phyloP scores from a whole-genome alignment of 1,140 invertebrate species.

The Heliconius himera region DNA sequence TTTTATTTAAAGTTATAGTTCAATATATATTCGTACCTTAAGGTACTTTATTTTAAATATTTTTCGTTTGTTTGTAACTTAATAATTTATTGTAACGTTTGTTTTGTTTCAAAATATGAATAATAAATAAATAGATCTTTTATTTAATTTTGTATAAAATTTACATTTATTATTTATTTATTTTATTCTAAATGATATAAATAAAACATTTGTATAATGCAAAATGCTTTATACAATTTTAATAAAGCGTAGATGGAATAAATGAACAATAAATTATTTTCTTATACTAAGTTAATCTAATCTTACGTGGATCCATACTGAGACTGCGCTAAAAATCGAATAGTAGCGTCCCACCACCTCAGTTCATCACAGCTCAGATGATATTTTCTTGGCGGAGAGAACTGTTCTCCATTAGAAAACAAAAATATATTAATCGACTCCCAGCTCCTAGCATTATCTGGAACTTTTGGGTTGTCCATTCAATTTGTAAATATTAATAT shows the following conservation, averaged over 20 bases:
- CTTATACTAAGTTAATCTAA: background rate
- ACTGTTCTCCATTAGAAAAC: constrained; percentile 67
- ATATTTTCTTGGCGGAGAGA: constrained; percentile 68
- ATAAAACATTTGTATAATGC: too few relatives aligned
- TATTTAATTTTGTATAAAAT: too few relatives aligned
- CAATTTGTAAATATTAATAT: background rate
- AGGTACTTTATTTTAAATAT: too few relatives aligned
- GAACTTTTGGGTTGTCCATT: constrained; percentile 45
- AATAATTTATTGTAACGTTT: too few relatives aligned
- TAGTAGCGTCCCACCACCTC: constrained; percentile 52
- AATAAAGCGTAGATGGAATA: too few relatives aligned
- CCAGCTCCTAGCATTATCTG: constrained; percentile 39
- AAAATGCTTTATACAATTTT: too few relatives aligned
- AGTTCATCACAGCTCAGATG: constrained; percentile 56
- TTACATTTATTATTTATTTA: too few relatives aligned
- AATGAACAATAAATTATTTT: background rate
- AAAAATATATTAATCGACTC: constrained; percentile 61
- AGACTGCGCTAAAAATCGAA: constrained; percentile 52
- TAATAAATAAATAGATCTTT: too few relatives aligned
- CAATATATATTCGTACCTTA: background rate
- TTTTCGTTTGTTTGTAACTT: too few relatives aligned
- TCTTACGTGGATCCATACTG: constrained; percentile 63
- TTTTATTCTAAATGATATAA: too few relatives aligned
- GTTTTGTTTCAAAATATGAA: too few relatives aligned
- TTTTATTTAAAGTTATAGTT: background rate